Evolutionary conservation across 2,888 invertebrate genomes (phyloP), one percentile per base, ranked within the genome.

Genomic region (Boloria euphrosyne): DNA sequence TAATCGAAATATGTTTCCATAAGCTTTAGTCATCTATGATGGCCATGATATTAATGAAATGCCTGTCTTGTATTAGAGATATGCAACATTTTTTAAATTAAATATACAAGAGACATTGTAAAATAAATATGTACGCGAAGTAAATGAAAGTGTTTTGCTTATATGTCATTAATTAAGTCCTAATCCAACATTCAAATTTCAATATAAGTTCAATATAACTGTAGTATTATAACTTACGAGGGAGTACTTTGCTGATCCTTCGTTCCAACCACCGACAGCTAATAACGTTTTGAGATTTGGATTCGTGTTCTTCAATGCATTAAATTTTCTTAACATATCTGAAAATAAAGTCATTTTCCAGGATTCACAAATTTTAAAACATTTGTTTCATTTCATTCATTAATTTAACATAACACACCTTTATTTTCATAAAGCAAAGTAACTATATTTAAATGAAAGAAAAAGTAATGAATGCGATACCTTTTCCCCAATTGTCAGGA

Each of bases 191-290:
- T 22, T 22, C 3, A 51, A 6, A 51, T 4, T 22, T 51, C 16
- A 51, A 51, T 51, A 22, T 51, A 3, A 10, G 14, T 47, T 47
- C 16, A 22, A 16, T 18, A 51, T 22, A 51, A 22, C 22, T 22
- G 13, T 27, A 13, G 4, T 13, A 52, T 14, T 27, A 58, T n/a
- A 14, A 84, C 88, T 81, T 79, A 94, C 93, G 61, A 77, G 71
- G 0, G 95, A 95, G 78, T 93, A 95, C 70, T 91, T 94, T 0
- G 76, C 78, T 0, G 94, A 94, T 6, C 94, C 94, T 80, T 95
- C 95, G 75, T 93, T 94, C 94, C 94, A 95, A 14, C 95, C 95
- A 7, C 95, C 95, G n/a, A 95, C 93, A 2, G 94, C 94, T n/a
- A 95, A 71, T 68, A 95, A 73, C 0, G 93, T 93, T 81, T 94